Conservation (phyloP, 2,888 invertebrate genomes). For the Scaeva pyrastri region DNA sequence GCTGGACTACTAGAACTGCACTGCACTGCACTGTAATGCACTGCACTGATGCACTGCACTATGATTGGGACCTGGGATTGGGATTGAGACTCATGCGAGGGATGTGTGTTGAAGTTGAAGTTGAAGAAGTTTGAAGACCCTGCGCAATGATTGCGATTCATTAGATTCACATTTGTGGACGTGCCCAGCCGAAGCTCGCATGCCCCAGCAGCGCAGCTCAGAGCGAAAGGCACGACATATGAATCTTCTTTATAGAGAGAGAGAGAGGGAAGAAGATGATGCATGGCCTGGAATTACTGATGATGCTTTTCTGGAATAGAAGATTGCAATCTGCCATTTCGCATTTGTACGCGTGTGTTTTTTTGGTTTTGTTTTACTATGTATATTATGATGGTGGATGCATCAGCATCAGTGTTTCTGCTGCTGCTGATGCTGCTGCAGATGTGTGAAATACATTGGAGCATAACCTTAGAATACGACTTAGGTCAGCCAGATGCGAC, state of each 20-base stretch:
- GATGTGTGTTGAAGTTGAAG: constrained; percentile 13
- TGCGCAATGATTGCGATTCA: constrained; percentile 75
- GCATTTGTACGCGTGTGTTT: constrained; percentile 64
- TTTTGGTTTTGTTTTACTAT: background rate
- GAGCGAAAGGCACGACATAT: constrained; percentile 36
- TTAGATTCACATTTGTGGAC: constrained; percentile 76
- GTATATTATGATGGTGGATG: too few species aligned
- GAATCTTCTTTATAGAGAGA: background rate
- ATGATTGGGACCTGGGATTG: background rate
- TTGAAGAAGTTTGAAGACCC: constrained; percentile 47
- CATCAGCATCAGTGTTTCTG: constrained; percentile 2
- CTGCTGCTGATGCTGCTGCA: constrained; percentile 8
- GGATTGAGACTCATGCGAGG: constrained; percentile 44
- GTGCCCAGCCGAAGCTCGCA: constrained; percentile 56
- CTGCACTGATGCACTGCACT: background rate
- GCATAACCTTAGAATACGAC: constrained; percentile 60
- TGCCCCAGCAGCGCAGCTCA: constrained; percentile 28
- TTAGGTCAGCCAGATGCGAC: constrained; percentile 66
- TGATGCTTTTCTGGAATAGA: constrained; percentile 74
- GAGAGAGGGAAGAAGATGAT: constrained; percentile 45
- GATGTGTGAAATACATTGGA: constrained; percentile 69
- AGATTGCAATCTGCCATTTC: constrained; percentile 68
- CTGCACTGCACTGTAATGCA: background rate
- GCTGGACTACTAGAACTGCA: background rate
- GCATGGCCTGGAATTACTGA: constrained; percentile 73